These are phyloP conservation scores for Hoplias malabaricus DNA, from an alignment of 2,113 vertebrate species.

Conservation along the genomic window DNA sequence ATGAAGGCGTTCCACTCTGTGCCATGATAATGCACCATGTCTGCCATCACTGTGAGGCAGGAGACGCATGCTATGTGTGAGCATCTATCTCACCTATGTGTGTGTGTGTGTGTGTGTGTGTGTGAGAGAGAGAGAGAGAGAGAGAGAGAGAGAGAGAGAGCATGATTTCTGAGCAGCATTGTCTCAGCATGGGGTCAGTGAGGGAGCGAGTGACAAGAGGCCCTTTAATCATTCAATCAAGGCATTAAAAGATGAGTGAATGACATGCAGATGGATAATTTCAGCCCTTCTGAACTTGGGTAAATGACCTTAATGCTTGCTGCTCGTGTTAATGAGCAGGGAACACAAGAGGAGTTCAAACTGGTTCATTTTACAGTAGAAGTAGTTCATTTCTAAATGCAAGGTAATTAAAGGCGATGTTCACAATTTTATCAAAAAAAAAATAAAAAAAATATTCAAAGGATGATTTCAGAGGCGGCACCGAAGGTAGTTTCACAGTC, in stretches of 20 bases:
- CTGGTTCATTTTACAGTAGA: not conserved
- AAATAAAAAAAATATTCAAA: too few species aligned
- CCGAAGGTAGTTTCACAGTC: too few species aligned
- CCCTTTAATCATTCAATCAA: slow-evolving; percentile 44
- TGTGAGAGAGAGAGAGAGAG: not conserved
- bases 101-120: not conserved
- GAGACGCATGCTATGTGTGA: not conserved
- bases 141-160: slow-evolving; percentile 10
- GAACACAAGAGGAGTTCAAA: not conserved
- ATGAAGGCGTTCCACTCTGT: not conserved
- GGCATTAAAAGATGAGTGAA: slow-evolving; percentile 15
- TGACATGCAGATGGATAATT: slow-evolving; percentile 21
- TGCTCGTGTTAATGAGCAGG: slow-evolving; percentile 13
- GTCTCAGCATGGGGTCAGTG: slow-evolving; percentile 19
- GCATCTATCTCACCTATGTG: slow-evolving; percentile 11
- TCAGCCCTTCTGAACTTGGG: not conserved
- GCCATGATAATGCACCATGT: not conserved
- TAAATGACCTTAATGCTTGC: slow-evolving; percentile 5
- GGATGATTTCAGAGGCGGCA: too few species aligned
- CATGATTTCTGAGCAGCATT: not conserved
- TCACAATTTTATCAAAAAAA: too few species aligned
- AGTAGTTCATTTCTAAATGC: not conserved
- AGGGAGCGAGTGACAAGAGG: slow-evolving; percentile 5
- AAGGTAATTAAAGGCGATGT: not conserved
- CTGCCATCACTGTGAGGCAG: not conserved